Conservation (phyloP, 2,113 vertebrate species). For the Petrocephalus microphthalmus region DNA sequence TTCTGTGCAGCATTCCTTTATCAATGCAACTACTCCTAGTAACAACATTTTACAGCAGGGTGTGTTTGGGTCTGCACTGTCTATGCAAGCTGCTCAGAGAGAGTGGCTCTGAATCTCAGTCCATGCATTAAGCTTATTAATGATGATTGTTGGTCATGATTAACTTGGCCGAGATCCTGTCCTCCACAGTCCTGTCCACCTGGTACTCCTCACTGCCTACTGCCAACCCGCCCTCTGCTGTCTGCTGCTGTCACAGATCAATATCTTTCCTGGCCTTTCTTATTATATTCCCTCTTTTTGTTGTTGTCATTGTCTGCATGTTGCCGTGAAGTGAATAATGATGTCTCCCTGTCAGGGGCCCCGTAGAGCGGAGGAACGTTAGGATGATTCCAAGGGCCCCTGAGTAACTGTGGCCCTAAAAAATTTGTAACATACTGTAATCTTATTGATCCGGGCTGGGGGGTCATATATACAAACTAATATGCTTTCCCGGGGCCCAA, state of each 20-base stretch:
- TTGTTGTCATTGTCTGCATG: background rate
- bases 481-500: too few species aligned
- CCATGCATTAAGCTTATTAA: constrained; percentile 1
- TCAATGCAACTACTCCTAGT: background rate
- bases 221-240: background rate
- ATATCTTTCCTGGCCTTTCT: background rate
- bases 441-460: too few species aligned
- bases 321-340: background rate
- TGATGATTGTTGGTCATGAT: background rate
- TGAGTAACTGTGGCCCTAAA: too few species aligned
- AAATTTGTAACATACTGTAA: too few species aligned
- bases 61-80: background rate
- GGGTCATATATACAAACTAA: too few species aligned
- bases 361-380: too few species aligned
- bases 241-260: background rate
- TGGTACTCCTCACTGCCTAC: background rate
- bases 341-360: background rate
- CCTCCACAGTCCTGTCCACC: background rate
- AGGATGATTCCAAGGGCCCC: too few species aligned
- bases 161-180: background rate
- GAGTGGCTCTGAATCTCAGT: background rate
- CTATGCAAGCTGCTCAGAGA: background rate
- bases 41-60: background rate
- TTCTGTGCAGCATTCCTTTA: background rate
- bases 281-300: background rate